Conservation (phyloP, 2,888 invertebrate species). For the Parnassius mnemosyne region DNA sequence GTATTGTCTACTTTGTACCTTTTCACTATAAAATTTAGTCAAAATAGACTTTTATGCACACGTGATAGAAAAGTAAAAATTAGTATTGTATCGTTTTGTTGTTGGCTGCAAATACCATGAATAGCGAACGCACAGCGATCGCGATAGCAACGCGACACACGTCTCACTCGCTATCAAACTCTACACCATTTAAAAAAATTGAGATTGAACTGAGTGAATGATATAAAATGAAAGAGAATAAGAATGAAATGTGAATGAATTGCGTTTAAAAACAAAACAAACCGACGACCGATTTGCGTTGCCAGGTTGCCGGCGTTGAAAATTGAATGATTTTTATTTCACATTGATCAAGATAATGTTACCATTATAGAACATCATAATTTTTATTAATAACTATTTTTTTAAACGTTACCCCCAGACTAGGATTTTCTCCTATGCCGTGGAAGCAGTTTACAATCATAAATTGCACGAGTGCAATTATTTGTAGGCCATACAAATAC, state of each 20-base stretch:
- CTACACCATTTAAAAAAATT: slow-evolving; percentile 40
- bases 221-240: background rate
- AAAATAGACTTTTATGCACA: slow-evolving; percentile 23
- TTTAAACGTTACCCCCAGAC: too few species aligned
- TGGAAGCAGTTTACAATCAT: too few species aligned
- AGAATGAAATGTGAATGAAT: slow-evolving; percentile 26
- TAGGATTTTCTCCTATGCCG: too few species aligned
- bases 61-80: slow-evolving; percentile 28
- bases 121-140: slow-evolving; percentile 75
- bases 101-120: slow-evolving; percentile 46
- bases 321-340: slow-evolving; percentile 14
- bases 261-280: slow-evolving; percentile 27
- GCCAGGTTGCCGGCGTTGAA: background rate
- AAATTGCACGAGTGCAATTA: too few species aligned
- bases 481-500: too few species aligned
- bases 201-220: slow-evolving; percentile 28
- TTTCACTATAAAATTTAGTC: slow-evolving; percentile 30
- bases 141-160: slow-evolving; percentile 59
- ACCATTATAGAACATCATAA: background rate
- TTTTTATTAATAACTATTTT: too few species aligned
- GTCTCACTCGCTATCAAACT: slow-evolving; percentile 63
- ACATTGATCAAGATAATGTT: slow-evolving; percentile 7
- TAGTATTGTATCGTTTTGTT: slow-evolving; percentile 29
- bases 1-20: slow-evolving; percentile 39
- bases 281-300: slow-evolving; percentile 4